phyloP scores from a whole-genome alignment of 1,140 invertebrate species.

The Callitettix versicolor region DNA sequence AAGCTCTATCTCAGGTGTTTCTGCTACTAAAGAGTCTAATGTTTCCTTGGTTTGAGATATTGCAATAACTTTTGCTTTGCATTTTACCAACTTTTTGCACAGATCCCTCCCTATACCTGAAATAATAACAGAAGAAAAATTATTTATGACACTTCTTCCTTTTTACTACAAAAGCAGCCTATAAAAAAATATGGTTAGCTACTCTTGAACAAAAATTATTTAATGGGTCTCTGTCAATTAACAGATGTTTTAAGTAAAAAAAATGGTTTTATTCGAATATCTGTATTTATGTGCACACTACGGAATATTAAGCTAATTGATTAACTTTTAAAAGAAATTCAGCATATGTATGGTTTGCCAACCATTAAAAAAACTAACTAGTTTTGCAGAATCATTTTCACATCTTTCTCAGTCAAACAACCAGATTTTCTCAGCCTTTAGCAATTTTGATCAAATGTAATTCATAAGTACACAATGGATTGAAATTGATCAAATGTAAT shows the following conservation, averaged over 20 bases:
- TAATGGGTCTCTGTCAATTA: neutral
- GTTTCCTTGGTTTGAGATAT: conserved; percentile 54
- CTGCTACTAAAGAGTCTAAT: conserved; percentile 50
- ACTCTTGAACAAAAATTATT: neutral
- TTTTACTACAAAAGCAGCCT: neutral
- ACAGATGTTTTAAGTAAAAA: neutral
- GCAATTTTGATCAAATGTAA: too few relatives aligned
- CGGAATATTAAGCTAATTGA: too few relatives aligned
- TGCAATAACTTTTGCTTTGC: conserved; percentile 60
- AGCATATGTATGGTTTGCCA: too few relatives aligned
- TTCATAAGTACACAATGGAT: too few relatives aligned
- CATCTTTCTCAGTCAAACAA: too few relatives aligned
- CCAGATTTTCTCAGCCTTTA: too few relatives aligned
- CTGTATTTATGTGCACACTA: too few relatives aligned
- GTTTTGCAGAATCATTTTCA: too few relatives aligned
- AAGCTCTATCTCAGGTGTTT: conserved; percentile 50
- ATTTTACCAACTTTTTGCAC: conserved; percentile 48
- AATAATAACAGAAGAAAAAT: conserved; percentile 5
- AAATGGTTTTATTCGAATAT: neutral
- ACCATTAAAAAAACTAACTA: too few relatives aligned
- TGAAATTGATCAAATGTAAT: too few relatives aligned
- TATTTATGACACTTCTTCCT: conserved; percentile 12
- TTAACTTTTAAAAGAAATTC: too few relatives aligned
- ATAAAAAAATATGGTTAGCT: neutral
- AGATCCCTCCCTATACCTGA: conserved; percentile 65